Evolutionary conservation across 2,888 invertebrate genomes (phyloP), one percentile per base, ranked within the genome.

Genomic region (Hemistola chrysoprasaria): DNA sequence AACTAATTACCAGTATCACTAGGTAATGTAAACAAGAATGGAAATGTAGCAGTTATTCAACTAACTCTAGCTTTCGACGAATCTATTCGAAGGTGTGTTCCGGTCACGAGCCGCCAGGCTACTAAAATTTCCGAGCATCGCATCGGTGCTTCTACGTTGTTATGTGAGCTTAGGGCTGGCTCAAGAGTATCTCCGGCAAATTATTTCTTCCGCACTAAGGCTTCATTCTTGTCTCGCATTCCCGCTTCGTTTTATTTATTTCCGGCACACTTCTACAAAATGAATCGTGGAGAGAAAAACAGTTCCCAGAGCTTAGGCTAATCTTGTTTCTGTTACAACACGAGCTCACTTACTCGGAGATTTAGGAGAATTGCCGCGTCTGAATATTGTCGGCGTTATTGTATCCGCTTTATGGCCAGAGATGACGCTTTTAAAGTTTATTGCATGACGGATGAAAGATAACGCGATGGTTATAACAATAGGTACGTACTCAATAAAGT

Each of bases 291-390:
- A 64, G 59, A 55, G 67, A 70, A 71, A 76, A 75, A 76, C 76
- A 74, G 73, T 72, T 77, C 67, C 61, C 67, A 62, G 65, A 56
- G 78, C 74, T 77, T 69, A 72, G 61, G 59, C 63, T 76, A 75
- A 78, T 75, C 74, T 71, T 59, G 55, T 62, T 67, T 65, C 62
- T 66, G 70, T 68, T 61, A 60, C 60, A 62, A 71, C 66, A 74
- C 53, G 62, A 65, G 66, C 67, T 64, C 71, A 70, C 75, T 73
- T 71, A 70, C 67, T 60, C 64, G 67, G 71, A 72, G 77, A 72
- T 77, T 77, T 69, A 57, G 44, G 52, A 49, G 62, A 67, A 66
- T 66, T 64, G 66, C 63, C 59, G 56, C 58, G 53, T 59, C 56
- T 54, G 59, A 62, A 62, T 59, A 65, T 62, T 53, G 50, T 47